Base-by-base conservation (phyloP, 92 coral and sea anemone species). In the Palythoa grandis region DNA sequence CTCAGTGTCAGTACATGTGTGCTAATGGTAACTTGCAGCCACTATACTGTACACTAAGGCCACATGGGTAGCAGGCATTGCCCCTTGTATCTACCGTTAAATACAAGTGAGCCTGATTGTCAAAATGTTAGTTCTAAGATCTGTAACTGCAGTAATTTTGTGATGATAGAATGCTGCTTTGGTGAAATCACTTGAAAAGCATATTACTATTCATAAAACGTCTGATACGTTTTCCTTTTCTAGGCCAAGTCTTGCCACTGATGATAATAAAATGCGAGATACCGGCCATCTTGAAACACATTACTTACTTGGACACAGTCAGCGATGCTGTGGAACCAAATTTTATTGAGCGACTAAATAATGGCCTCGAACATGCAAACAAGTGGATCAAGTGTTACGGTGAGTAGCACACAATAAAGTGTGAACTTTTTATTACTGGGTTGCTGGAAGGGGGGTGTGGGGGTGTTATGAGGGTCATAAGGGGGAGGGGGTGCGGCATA, bases 231-330 rank as follows among this genome's bases (percentile, higher is more conserved):
- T 48, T 50, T 9, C n/a, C 25, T 35, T 4, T 20, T 73, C 38
- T 1, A 88, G 90, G 82, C 37, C 90, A 87, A 19, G 87, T 82
- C 63, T 86, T 88, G 40, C 90, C 90, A n/a, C 53, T 88, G 58
- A 58, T 88, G 53, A 69, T 88, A 17, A 60, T 88, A 54, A 63
- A 72, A 29, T 88, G 90, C 20, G 80, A 72, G 2, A 56, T 88
- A 1, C 35, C 35, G 35, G 0, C 35, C 35, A 1, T 29, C 35
- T 29, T 29, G 1, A 29, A 29, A 29, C 90, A 88, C 69, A 24
- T 88, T 76, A 88, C 90, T n/a, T 88, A 82, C 69, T 24, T 88
- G 82, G 90, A 88, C 82, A 54, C 75, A 78, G 57, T 87, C 57
- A 47, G 83, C 57, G 87, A 88, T 8, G 90, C 82, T 38, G 90